Base-by-base conservation (phyloP, 2,797 vertebrate species). In the Hozukius guyotensis region DNA sequence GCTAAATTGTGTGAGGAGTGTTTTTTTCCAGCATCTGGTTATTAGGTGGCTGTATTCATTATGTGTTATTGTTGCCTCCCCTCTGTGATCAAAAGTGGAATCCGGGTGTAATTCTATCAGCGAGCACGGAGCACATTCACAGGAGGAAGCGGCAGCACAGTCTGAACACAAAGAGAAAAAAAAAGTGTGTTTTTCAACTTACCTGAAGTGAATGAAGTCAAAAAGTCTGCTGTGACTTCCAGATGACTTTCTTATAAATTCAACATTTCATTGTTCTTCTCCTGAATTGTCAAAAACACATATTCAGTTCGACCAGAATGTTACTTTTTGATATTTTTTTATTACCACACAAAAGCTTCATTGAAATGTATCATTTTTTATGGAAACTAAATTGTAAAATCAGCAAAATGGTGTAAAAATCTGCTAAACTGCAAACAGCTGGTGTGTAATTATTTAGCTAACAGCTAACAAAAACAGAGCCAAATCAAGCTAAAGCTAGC, bases 31-130 rank as follows among this genome's bases (percentile, higher is more conserved):
- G 78, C 87, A 82, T 87, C 83, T 85, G 85, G 63, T 90, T 89
- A 89, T 90, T 88, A 93, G 80, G 56, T 34, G 56, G 59, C 63
- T 86, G 80, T 81, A 72, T 92, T 89, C 85, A 88, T 90, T 90
- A 83, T 72, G 69, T 52, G 75, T 88, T 91, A 90, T 77, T 84
- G 87, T 80, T 53, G 82, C 83, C 74, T 86, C 86, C 82, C 83
- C 82, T 86, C 90, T 88, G 86, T 76, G 89, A 90, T 92, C 77
- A 78, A 31, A 89, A 80, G 77, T 86, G 76, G 72, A 85, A 82
- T 88, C 81, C 64, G 77, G 73, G 38, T 84, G 71, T 89, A 82
- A 86, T 86, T 87, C 86, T 24, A 36, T 77, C 77, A 80, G 72
- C 1, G 14, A 63, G 75, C 20, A 65, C 64, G 14, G 53, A 65